Percentiles rank a stretch among this genome's conserved stretches.
These are phyloP conservation scores for Pangasius sanitwongsei DNA, from an alignment of 2,797 vertebrate genomes.

Conservation along the genomic window DNA sequence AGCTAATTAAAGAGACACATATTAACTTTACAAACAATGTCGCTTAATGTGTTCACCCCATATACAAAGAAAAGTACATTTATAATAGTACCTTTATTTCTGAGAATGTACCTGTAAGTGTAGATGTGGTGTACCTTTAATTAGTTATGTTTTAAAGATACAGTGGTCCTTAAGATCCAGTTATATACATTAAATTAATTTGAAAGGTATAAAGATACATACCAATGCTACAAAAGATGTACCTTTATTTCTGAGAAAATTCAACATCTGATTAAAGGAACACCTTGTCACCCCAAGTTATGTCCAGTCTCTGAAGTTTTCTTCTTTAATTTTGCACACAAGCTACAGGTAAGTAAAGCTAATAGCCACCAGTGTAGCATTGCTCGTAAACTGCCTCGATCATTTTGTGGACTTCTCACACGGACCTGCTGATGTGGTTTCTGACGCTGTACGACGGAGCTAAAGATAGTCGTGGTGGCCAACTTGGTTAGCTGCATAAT, in stretches of 20 bases:
- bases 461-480: background rate
- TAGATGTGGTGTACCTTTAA: too few relatives aligned
- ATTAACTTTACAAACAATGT: too few relatives aligned
- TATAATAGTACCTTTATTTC: background rate
- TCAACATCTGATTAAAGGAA: background rate
- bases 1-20: background rate
- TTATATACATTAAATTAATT: too few relatives aligned
- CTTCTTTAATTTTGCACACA: background rate
- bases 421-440: background rate
- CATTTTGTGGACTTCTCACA: background rate
- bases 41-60: too few relatives aligned
- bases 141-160: too few relatives aligned
- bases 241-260: too few relatives aligned
- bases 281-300: background rate
- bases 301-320: background rate
- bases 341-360: background rate
- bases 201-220: too few relatives aligned
- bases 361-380: background rate
- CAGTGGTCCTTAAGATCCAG: too few relatives aligned
- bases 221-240: too few relatives aligned
- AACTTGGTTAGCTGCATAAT: background rate
- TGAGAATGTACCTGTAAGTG: background rate
- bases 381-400: background rate
- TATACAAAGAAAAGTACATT: too few relatives aligned
- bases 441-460: background rate